phyloP scores from a whole-genome alignment of 2,888 invertebrate species.

The Archips crataeganus region DNA sequence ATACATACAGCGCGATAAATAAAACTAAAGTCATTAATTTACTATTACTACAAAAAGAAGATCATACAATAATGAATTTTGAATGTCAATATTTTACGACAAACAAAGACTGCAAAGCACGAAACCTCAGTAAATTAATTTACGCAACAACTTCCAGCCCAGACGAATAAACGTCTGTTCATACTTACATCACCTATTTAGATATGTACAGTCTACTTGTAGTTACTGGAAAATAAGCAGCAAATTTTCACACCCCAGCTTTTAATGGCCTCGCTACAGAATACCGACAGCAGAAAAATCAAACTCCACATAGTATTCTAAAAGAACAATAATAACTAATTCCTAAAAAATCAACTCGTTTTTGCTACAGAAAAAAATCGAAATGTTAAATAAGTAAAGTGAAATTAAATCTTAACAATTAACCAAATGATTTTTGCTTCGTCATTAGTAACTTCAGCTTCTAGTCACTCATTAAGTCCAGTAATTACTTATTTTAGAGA shows the following conservation, averaged over 20 bases:
- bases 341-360: no score
- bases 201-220: constrained; percentile 44
- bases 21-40: no score
- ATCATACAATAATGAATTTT: not conserved
- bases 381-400: no score
- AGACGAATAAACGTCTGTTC: constrained; percentile 26
- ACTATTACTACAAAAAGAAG: no score
- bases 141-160: constrained; percentile 18
- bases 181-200: constrained; percentile 34
- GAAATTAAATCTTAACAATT: no score
- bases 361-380: no score
- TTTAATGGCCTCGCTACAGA: constrained; percentile 75
- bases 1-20: no score
- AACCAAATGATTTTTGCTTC: not conserved
- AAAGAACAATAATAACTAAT: not conserved
- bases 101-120: not conserved
- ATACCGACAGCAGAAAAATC: constrained; percentile 63
- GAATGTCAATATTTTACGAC: not conserved
- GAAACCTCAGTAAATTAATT: constrained; percentile 23
- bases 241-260: constrained; percentile 79
- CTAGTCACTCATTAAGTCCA: not conserved
- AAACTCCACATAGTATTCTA: constrained; percentile 1
- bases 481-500: not conserved
- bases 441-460: not conserved
- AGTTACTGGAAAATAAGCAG: constrained; percentile 73